Percentiles rank a stretch among this genome's conserved stretches.
Evolutionary conservation across 2,888 invertebrate species (phyloP).

Genomic region (Hyalella azteca): DNA sequence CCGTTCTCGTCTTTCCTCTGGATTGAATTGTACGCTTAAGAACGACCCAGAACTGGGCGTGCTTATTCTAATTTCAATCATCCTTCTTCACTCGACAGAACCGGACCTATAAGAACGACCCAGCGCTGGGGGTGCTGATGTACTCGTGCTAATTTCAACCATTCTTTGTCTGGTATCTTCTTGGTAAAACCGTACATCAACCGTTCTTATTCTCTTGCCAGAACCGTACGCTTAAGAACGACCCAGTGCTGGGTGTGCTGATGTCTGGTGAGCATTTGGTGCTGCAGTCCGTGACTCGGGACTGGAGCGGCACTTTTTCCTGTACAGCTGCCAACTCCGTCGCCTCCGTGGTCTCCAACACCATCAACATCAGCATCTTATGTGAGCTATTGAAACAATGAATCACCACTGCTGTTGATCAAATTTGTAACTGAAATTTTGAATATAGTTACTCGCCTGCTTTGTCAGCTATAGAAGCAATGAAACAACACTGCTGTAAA

Average conservation of each 20-base stretch:
- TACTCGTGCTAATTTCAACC: too few relatives aligned
- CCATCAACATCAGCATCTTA: constrained; percentile 27
- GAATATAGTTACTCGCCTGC: too few relatives aligned
- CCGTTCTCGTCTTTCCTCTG: too few relatives aligned
- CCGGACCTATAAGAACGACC: constrained; percentile 18
- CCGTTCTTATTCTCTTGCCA: too few relatives aligned
- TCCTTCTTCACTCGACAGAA: background rate
- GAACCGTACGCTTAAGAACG: constrained; percentile 21
- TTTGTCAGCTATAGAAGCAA: too few relatives aligned
- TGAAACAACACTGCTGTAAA: too few relatives aligned
- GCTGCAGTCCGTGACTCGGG: constrained; percentile 37
- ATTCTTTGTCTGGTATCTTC: too few relatives aligned
- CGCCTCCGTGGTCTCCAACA: constrained; percentile 15
- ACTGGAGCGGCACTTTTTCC: constrained; percentile 32
- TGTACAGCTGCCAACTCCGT: constrained; percentile 38
- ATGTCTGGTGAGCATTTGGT: constrained; percentile 39
- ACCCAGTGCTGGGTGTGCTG: constrained; percentile 16
- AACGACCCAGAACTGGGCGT: too few relatives aligned
- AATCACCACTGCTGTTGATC: background rate
- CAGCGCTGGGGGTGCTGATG: too few relatives aligned
- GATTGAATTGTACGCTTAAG: too few relatives aligned
- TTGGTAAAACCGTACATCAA: too few relatives aligned
- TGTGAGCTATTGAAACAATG: constrained; percentile 39
- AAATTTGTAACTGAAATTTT: too few relatives aligned
- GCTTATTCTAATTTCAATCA: background rate